Percentiles rank a stretch among this genome's conserved stretches.
phyloP scores from a whole-genome alignment of 1,140 invertebrate genomes.

The Brachionus calyciflorus region DNA sequence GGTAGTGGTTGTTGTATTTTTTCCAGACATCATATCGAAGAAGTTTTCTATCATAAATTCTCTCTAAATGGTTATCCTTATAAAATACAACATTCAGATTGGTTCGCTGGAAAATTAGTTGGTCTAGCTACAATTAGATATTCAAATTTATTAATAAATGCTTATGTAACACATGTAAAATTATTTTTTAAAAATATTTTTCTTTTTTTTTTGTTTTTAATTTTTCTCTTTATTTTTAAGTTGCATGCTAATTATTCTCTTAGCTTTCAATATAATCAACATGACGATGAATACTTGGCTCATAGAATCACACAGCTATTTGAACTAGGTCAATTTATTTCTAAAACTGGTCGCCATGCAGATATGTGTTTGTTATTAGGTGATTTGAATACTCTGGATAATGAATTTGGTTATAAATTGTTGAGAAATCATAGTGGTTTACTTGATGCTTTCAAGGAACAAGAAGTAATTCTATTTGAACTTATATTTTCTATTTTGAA shows the following conservation, averaged over 20 bases:
- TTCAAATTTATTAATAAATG: neutral
- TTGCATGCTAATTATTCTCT: conserved; percentile 45
- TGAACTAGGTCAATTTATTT: conserved; percentile 46
- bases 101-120: conserved; percentile 46
- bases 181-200: neutral
- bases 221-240: conserved; percentile 41
- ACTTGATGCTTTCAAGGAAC: conserved; percentile 9
- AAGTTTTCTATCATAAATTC: conserved; percentile 32
- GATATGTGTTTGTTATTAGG: conserved; percentile 31
- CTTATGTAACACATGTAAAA: conserved; percentile 45
- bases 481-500: no score
- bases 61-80: conserved; percentile 43
- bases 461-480: neutral
- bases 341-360: neutral
- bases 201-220: neutral
- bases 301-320: conserved; percentile 33
- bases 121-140: conserved; percentile 5
- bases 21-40: conserved; percentile 9
- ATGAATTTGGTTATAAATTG: conserved; percentile 43
- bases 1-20: conserved; percentile 46
- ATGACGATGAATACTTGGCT: conserved; percentile 17
- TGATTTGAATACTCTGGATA: conserved; percentile 28
- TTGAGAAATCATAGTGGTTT: conserved; percentile 31
- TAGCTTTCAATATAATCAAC: neutral
- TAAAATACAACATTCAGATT: conserved; percentile 43